phyloP scores from a whole-genome alignment of 2,797 vertebrate species.

The Apodemus agrarius region DNA sequence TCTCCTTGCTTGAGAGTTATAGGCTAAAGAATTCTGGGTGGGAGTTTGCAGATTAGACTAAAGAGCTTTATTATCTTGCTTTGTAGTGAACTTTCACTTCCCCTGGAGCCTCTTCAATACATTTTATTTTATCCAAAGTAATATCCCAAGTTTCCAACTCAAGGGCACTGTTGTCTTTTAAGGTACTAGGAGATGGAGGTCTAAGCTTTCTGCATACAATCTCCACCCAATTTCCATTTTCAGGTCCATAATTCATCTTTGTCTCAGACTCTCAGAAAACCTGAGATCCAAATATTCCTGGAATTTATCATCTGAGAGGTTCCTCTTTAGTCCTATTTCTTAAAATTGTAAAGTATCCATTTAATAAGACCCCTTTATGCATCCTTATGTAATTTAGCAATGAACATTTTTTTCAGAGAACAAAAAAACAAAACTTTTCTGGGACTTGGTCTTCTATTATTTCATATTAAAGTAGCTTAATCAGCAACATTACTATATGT shows the following conservation, averaged over 20 bases:
- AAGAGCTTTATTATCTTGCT: neutral
- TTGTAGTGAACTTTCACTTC: neutral
- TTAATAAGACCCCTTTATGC: neutral
- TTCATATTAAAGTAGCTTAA: constrained; percentile 5
- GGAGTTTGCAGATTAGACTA: neutral
- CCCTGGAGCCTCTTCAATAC: neutral
- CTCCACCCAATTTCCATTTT: neutral
- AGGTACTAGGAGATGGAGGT: neutral
- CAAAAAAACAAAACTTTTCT: neutral
- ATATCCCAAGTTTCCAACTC: neutral
- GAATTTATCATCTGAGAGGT: neutral
- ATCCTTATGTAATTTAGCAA: neutral
- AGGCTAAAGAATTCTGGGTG: neutral
- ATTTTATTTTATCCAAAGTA: neutral
- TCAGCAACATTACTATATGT: neutral
- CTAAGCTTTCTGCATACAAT: neutral
- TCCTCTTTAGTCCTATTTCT: neutral
- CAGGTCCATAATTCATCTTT: neutral
- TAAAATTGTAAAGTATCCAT: neutral
- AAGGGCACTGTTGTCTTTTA: neutral
- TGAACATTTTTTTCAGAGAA: neutral
- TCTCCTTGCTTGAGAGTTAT: neutral
- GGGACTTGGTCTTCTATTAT: neutral
- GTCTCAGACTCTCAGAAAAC: neutral
- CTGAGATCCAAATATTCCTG: neutral